These are phyloP conservation scores for Threskiornis aethiopicus DNA, from an alignment of 2,797 vertebrate species.

Conservation along the genomic window DNA sequence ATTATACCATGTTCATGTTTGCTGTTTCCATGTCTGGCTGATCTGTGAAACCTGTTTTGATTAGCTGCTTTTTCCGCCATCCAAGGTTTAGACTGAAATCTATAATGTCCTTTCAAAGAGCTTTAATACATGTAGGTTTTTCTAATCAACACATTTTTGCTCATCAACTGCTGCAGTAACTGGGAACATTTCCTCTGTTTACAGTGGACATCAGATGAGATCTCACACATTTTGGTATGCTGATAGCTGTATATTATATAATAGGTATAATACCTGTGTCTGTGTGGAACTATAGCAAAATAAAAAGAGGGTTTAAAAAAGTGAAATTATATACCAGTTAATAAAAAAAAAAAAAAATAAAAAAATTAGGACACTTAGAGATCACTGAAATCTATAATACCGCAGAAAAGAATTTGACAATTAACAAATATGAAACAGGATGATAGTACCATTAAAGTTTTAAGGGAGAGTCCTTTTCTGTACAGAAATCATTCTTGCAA, in stretches of 20 bases:
- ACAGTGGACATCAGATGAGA: not conserved
- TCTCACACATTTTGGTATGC: not conserved
- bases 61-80: not conserved
- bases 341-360: not conserved
- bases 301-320: not conserved
- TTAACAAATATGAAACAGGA: not conserved
- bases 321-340: not conserved
- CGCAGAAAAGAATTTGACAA: not conserved
- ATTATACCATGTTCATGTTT: not conserved
- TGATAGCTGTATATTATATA: fast-evolving
- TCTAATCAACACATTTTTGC: not conserved
- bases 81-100: not conserved
- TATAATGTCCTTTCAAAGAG: not conserved
- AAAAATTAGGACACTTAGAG: not conserved
- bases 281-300: not conserved
- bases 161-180: not conserved
- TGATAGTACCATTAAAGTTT: not conserved
- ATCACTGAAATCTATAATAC: not conserved
- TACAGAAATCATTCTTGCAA: not conserved
- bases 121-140: not conserved
- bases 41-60: not conserved
- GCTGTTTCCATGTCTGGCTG: not conserved
- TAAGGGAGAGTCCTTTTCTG: not conserved
- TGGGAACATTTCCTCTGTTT: fast-evolving
- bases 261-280: not conserved